A percentile compares a stretch with the other conserved stretches of the same genome.
Conservation (phyloP, 1,140 invertebrate genomes). For the Bilobella aurantiaca region DNA sequence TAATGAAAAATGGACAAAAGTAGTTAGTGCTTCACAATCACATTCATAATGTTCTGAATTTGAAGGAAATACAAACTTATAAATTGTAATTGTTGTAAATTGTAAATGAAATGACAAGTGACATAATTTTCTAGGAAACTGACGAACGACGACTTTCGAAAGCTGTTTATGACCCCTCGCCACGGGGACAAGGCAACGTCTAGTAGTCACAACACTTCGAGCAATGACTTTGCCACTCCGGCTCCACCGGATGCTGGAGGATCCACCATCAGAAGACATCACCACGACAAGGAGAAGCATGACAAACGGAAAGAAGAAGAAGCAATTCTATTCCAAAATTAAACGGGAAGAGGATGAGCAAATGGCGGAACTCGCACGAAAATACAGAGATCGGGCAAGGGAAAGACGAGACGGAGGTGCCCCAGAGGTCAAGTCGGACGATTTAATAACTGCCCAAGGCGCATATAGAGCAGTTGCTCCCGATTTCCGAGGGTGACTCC, state of each 20-base stretch:
- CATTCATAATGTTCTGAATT: too few relatives aligned
- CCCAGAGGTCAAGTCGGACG: conserved; percentile 69
- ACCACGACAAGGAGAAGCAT: conserved; percentile 25
- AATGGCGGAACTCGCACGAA: conserved; percentile 86
- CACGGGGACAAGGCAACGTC: conserved; percentile 23
- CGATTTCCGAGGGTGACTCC: conserved; percentile 44
- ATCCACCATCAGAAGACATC: not conserved
- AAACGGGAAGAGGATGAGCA: conserved; percentile 91
- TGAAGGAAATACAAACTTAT: too few relatives aligned
- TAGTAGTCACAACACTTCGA: not conserved
- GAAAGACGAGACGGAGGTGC: conserved; percentile 82
- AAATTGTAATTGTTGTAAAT: too few relatives aligned
- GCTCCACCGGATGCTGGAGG: conserved; percentile 14
- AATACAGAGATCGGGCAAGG: conserved; percentile 84
- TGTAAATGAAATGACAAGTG: too few relatives aligned
- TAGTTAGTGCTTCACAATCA: too few relatives aligned
- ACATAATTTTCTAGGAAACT: conserved; percentile 45
- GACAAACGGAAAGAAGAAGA: conserved; percentile 33
- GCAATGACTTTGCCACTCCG: conserved; percentile 19
- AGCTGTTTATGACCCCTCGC: conserved; percentile 86
- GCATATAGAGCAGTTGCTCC: conserved; percentile 90
- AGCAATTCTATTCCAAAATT: conserved; percentile 33
- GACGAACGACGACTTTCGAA: conserved; percentile 94
- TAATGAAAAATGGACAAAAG: too few relatives aligned
- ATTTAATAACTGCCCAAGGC: conserved; percentile 72